Base-by-base conservation (phyloP, 1,140 invertebrate species). In the Limonius californicus region DNA sequence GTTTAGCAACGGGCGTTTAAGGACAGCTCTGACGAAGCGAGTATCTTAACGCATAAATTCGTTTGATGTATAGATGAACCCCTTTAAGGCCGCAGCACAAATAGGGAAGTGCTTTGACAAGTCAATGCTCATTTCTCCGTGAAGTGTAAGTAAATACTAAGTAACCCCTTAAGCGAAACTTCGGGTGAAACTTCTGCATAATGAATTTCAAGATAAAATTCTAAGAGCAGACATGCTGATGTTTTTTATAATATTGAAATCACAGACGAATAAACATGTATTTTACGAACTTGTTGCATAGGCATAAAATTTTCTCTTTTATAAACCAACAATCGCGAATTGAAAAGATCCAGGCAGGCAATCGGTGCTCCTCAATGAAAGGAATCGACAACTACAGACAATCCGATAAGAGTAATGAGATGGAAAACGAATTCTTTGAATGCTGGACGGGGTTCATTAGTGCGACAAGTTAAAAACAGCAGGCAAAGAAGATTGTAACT, bases 351-450 rank as follows among this genome's bases (percentile, higher is more conserved):
- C 3, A 4, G 23, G 42, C 4, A 45, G 4, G 42, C 4, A 45
- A 15, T 50, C 45, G 8, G 14, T n/a, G 45, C 11, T 21, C 14
- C 16, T 7, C 14, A 18, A 50, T 50, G 9, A 50, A 50, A 19
- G 18, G 16, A 21, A 50, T 50, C 45, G 45, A 50, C 45, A 50
- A 50, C 45, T 50, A 50, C 45, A 50, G 45, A 50, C 45, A 50
- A 50, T 50, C 45, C 16, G 45, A 50, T 50, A 50, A 19, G 45
- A 18, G 45, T 50, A 50, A 50, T 50, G 45, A 50, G 45, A 50
- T 50, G 45, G 45, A 50, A 50, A 50, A 50, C 16, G 45, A 50
- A 50, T 50, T 50, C 45, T 50, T 50, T 50, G 45, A 50, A 50
- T 50, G 19, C 45, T 12, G 45, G 16, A 50, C 45, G 45, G 16